Conservation (phyloP, 2,888 invertebrate genomes). For the Nephrotoma appendiculata region DNA sequence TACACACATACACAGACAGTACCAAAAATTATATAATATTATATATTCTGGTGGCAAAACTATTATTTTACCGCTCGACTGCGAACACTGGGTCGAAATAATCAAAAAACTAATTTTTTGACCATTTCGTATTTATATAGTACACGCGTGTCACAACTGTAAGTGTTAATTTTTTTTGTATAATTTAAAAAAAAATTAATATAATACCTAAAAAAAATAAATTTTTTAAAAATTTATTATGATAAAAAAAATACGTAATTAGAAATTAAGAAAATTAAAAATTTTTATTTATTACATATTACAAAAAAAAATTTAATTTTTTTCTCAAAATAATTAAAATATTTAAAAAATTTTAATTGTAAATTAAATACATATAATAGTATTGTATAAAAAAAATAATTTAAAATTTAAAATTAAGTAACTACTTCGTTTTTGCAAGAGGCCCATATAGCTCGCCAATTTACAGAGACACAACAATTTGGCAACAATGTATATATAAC, state of each 20-base stretch:
- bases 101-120: not conserved
- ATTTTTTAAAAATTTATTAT: constrained; percentile 6
- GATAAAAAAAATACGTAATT: constrained; percentile 7
- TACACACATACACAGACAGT: not conserved
- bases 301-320: constrained; percentile 8
- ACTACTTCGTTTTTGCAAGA: constrained; percentile 37
- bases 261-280: constrained; percentile 6
- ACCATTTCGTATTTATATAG: not conserved
- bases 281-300: not conserved
- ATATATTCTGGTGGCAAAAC: not conserved
- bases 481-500: constrained; percentile 16
- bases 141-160: constrained; percentile 4
- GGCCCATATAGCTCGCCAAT: constrained; percentile 37
- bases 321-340: constrained; percentile 8
- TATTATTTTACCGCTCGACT: not conserved
- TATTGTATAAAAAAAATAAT: constrained; percentile 14
- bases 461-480: constrained; percentile 19
- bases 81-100: not conserved
- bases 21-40: not conserved
- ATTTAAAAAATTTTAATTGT: constrained; percentile 5
- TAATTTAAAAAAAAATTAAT: constrained; percentile 5
- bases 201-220: constrained; percentile 6
- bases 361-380: constrained; percentile 12
- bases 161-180: not conserved
- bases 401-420: constrained; percentile 12